Evolutionary conservation across 2,888 invertebrate species (phyloP).

Genomic region (Drosophila meridiana): DNA sequence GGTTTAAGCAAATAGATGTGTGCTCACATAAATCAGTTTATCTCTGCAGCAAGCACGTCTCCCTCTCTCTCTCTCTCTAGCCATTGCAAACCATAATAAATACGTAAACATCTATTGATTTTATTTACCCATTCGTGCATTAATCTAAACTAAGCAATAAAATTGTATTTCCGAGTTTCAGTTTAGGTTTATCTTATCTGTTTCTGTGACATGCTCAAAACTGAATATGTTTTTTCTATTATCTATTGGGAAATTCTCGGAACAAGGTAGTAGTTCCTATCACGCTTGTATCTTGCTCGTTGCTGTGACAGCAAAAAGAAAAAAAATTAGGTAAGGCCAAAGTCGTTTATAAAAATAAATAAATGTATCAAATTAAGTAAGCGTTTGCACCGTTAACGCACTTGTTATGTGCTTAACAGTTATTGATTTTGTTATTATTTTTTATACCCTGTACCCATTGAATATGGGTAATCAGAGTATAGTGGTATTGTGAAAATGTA

Average conservation of each 20-base stretch:
- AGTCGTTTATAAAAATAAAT: background rate
- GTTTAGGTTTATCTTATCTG: conserved; percentile 12
- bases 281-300: conserved; percentile 1
- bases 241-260: conserved; percentile 13
- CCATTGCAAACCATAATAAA: background rate
- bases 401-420: background rate
- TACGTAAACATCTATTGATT: conserved; percentile 14
- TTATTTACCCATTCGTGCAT: background rate
- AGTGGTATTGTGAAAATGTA: too few species aligned
- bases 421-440: background rate
- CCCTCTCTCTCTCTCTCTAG: background rate
- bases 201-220: background rate
- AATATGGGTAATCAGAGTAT: too few species aligned
- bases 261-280: background rate
- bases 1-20: conserved; percentile 33
- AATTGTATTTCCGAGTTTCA: conserved; percentile 4
- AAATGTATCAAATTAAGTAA: conserved; percentile 5
- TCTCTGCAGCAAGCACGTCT: background rate
- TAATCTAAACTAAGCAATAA: conserved; percentile 9
- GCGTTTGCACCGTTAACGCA: background rate
- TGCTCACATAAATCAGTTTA: conserved; percentile 25
- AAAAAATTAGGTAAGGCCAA: background rate
- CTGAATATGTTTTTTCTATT: background rate
- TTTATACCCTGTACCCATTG: too few species aligned
- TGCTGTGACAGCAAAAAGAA: background rate